Conservation (phyloP, 2,888 invertebrate species). For the Cryptus armator region DNA sequence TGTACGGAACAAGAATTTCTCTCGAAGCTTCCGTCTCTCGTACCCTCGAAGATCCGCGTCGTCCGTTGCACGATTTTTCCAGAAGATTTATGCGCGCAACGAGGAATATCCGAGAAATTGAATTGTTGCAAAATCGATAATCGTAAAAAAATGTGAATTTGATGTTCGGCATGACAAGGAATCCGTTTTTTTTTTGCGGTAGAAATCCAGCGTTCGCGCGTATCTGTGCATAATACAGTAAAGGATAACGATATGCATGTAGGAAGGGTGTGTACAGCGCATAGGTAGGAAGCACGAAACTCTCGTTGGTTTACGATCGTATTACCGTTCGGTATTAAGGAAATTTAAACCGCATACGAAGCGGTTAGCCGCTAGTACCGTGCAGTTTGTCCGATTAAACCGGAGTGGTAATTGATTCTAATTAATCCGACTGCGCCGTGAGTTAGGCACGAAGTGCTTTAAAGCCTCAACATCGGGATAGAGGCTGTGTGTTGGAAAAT, state of each 20-base stretch:
- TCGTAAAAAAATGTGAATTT: constrained; percentile 47
- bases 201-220: neutral
- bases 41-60: constrained; percentile 23
- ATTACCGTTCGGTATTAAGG: constrained; percentile 48
- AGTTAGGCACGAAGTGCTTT: constrained; percentile 28
- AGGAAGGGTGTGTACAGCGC: neutral
- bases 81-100: constrained; percentile 50
- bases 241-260: neutral
- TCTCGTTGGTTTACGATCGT: constrained; percentile 54
- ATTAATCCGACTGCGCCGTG: constrained; percentile 57
- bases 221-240: neutral
- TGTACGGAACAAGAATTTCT: constrained; percentile 57
- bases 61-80: constrained; percentile 35
- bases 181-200: neutral
- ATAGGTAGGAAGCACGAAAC: neutral
- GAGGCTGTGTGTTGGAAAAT: constrained; percentile 14
- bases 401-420: constrained; percentile 64
- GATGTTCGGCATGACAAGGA: neutral
- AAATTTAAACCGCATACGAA: constrained; percentile 50
- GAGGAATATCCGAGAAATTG: constrained; percentile 53
- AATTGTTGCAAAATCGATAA: constrained; percentile 57
- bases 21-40: constrained; percentile 34
- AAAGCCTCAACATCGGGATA: constrained; percentile 9
- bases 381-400: constrained; percentile 56
- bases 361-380: constrained; percentile 31